Conservation (phyloP, 2,888 invertebrate species). For the Microplitis manilae region DNA sequence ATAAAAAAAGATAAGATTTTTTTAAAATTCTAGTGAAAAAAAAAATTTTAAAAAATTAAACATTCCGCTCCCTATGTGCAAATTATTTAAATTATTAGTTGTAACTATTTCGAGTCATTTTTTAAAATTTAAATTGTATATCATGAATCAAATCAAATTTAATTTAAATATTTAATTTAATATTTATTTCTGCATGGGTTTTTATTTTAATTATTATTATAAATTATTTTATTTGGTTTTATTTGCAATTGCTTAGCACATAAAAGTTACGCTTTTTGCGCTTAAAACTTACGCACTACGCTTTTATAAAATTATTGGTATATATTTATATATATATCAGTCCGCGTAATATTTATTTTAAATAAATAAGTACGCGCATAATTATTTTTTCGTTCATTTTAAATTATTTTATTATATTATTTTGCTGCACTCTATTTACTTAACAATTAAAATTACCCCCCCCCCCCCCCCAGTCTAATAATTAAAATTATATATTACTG, state of each 20-base stretch:
- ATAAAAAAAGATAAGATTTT: background rate
- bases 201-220: slow-evolving; percentile 17
- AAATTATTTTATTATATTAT: slow-evolving; percentile 27
- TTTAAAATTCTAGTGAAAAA: slow-evolving; percentile 43
- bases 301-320: background rate
- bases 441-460: slow-evolving; percentile 18
- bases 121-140: slow-evolving; percentile 24
- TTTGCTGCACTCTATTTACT: slow-evolving; percentile 28
- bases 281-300: slow-evolving; percentile 9
- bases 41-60: slow-evolving; percentile 58
- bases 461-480: background rate
- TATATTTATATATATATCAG: background rate
- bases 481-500: background rate
- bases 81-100: slow-evolving; percentile 61
- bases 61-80: slow-evolving; percentile 69
- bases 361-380: background rate
- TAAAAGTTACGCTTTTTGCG: background rate
- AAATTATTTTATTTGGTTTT: slow-evolving; percentile 14
- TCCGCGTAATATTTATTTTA: background rate
- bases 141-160: slow-evolving; percentile 41
- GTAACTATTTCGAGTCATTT: slow-evolving; percentile 44
- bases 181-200: slow-evolving; percentile 41
- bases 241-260: slow-evolving; percentile 16
- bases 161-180: slow-evolving; percentile 26
- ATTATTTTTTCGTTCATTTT: slow-evolving; percentile 7